Evolutionary conservation across 2,888 invertebrate species (phyloP).

Genomic region (Volucella inflata): DNA sequence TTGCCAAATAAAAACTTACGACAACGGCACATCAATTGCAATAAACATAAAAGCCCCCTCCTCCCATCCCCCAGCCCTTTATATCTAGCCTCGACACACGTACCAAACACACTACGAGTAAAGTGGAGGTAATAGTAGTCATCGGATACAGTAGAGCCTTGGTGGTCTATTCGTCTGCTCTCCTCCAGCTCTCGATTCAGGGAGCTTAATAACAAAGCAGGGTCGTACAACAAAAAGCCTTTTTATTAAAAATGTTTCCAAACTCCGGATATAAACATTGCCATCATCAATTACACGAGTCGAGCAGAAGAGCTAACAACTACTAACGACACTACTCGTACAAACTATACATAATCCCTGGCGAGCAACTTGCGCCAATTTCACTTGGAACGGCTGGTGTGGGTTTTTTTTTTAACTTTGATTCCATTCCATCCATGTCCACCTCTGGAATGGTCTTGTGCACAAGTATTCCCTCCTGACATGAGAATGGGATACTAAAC

Average conservation of each 20-base stretch:
- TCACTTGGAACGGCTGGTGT: constrained; percentile 62
- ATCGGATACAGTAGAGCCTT: constrained; percentile 31
- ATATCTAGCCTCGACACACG: constrained; percentile 2
- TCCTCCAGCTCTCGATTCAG: neutral
- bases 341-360: constrained; percentile 60
- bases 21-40: constrained; percentile 74
- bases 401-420: constrained; percentile 46
- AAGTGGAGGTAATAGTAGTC: constrained; percentile 8
- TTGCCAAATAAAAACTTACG: constrained; percentile 75
- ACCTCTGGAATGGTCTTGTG: neutral
- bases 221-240: constrained; percentile 66
- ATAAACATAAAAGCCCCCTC: constrained; percentile 72
- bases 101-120: constrained; percentile 7
- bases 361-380: constrained; percentile 74
- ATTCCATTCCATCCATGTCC: neutral
- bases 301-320: constrained; percentile 61
- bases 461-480: neutral
- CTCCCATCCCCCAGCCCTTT: neutral
- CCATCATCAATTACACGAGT: constrained; percentile 73
- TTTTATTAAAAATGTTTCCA: constrained; percentile 75
- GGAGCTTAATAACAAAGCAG: constrained; percentile 72
- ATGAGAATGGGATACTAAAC: neutral
- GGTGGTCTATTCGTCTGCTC: too few species aligned
- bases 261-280: constrained; percentile 68
- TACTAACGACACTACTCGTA: constrained; percentile 5